Evolutionary conservation across 2,113 vertebrate species (phyloP), one percentile per base, ranked within the genome.

Genomic region (Microtus pennsylvanicus): DNA sequence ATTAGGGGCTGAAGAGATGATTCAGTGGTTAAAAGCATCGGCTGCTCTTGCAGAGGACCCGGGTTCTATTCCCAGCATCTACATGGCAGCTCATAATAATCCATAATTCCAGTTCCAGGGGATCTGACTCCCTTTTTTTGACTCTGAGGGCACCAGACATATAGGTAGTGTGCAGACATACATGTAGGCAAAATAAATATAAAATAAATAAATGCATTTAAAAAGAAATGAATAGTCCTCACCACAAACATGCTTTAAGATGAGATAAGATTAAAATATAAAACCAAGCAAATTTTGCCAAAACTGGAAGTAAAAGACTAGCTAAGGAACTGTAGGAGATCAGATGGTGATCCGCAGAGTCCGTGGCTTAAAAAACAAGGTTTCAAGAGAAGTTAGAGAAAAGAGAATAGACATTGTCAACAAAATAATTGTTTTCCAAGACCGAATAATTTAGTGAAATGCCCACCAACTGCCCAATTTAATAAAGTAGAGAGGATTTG

Each of bases 371-470:
- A 82, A 70, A 88, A 67, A 16, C 33, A 91, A 85, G 55, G 26
- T 78, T 85, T 58, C 67, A 85, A 76, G 42, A 83, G 65, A 93
- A 93, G 38, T 50, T 42, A 61, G 65, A 81, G 33, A 77, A 89
- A 81, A 7, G 52, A 91, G 21, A 50, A 2, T 55, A n/a, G 45
- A 77, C 90, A 87, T 17, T 28, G 38, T 69, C 65, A 75, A 80
- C 58, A 26, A 86, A 58, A 63, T 45, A 63, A 91, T 52, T 55
- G 33, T 13, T 58, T 89, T 63, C 1, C 52, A 17, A 58, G 50
- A 88, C 50, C 0, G 21, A 90, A 63, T 5, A 55, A 65, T 30
- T 65, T 88, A 80, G 65, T 22, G 55, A 77, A 91, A 45, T 19
- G 22, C 5, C 22, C 19, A 61, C 17, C 16, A 58, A 67, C 2